These are phyloP conservation scores for Pyralis farinalis DNA, from an alignment of 2,888 invertebrate genomes.

Conservation along the genomic window DNA sequence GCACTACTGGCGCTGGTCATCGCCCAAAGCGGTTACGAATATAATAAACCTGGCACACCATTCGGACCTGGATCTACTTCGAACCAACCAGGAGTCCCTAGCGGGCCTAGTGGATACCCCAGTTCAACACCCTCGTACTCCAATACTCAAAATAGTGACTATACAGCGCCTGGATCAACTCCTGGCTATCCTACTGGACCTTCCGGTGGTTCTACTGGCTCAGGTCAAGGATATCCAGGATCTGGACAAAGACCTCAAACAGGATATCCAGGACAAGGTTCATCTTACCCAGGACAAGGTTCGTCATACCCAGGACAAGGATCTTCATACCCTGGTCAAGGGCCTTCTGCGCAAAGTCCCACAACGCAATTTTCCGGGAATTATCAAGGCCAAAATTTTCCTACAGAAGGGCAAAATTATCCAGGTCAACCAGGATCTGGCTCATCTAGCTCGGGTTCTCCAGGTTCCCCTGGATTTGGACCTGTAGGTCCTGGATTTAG, in stretches of 20 bases:
- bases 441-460: constrained; percentile 26
- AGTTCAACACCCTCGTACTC: constrained; percentile 46
- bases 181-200: constrained; percentile 47
- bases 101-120: constrained; percentile 41
- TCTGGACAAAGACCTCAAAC: constrained; percentile 30
- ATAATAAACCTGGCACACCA: constrained; percentile 85
- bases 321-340: constrained; percentile 33
- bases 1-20: constrained; percentile 56
- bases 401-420: constrained; percentile 20
- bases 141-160: constrained; percentile 36
- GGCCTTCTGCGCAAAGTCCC: constrained; percentile 5
- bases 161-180: constrained; percentile 38
- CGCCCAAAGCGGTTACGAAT: constrained; percentile 87
- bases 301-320: constrained; percentile 34
- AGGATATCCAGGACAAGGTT: constrained; percentile 43
- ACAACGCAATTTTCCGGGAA: constrained; percentile 17
- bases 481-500: constrained; percentile 34
- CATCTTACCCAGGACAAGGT: constrained; percentile 39
- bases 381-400: constrained; percentile 18
- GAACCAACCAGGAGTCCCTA: constrained; percentile 39
- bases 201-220: constrained; percentile 28
- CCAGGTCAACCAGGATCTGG: constrained; percentile 25
- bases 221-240: constrained; percentile 41
- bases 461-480: constrained; percentile 28
- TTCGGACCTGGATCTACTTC: constrained; percentile 62